Evolutionary conservation across 2,113 vertebrate species (phyloP), one percentile per base, ranked within the genome.

Genomic region (Daboia siamensis): DNA sequence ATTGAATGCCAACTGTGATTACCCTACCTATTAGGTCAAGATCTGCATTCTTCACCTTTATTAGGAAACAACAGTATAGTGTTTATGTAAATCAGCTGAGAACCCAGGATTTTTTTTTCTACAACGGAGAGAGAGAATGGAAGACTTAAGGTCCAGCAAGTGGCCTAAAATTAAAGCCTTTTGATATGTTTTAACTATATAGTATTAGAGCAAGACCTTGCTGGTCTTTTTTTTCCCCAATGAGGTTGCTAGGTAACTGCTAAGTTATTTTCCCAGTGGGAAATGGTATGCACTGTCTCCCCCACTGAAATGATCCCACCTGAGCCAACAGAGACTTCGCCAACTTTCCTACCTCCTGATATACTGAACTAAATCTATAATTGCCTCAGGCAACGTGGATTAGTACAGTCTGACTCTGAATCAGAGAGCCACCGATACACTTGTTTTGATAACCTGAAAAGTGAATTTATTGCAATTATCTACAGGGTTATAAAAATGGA

Each of bases 51-150:
- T 10, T 33, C 33, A 89, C 86, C 90, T 51, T 55, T 86, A 93
- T 90, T 93, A 89, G 89, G 33, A 86, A 91, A 56, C 17, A 90
- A 74, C 23, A 85, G 84, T n/a, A 89, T 20, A 21, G 26, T 91
- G 56, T 89, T 91, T 91, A 91, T 93, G 93, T 89, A 93, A 93
- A 91, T 89, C 74, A 89, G 74, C 20, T 64, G 24, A 86, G 87
- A 90, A 21, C 48, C 52, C 33, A 86, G 51, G 74, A 93, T 91
- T 89, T 89, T 51, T 85, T 52, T 48, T 59, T 39, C 87, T 86
- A 57, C 86, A 8, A 61, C 7, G 44, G 39, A 86, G 10, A 17
- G 10, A 17, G n/a, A 74, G n/a, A 21, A 20, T 39, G 69, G 33
- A 90, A 21, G 20, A 39, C 12, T 33, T 39, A 44, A 89, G 48